Conservation (phyloP, 2,888 invertebrate species). For the Philopedon plagiatum region DNA sequence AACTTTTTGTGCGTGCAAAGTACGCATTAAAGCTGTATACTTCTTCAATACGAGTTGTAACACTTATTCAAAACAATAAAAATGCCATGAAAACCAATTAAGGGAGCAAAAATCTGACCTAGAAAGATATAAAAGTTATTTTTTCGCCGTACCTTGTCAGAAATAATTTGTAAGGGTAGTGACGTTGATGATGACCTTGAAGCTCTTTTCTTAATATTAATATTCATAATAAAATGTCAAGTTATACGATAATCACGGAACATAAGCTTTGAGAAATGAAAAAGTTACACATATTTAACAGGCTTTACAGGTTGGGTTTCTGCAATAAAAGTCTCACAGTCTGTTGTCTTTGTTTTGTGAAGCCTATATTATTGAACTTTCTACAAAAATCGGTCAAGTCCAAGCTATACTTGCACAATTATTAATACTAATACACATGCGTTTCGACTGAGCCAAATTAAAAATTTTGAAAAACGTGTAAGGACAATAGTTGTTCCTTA, state of each 20-base stretch:
- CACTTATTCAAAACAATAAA: conserved; percentile 9
- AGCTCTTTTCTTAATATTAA: conserved; percentile 4
- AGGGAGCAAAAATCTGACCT: conserved; percentile 1
- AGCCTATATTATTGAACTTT: no score
- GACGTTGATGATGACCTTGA: not conserved
- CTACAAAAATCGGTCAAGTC: no score
- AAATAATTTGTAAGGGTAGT: not conserved
- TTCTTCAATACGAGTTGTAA: not conserved
- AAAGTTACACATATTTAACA: not conserved
- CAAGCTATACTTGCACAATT: no score
- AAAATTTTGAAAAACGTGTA: no score
- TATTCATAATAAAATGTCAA: conserved; percentile 23
- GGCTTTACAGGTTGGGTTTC: no score
- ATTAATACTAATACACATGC: no score
- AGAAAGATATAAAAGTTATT: not conserved
- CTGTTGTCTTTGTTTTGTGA: no score
- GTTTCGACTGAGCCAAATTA: no score
- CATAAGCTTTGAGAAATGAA: conserved; percentile 1
- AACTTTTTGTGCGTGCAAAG: not conserved
- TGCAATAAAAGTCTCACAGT: no score
- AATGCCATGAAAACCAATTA: not conserved
- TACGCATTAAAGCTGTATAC: conserved; percentile 10
- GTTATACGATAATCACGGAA: conserved; percentile 13
- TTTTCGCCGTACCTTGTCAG: not conserved
- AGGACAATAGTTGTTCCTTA: no score